A percentile compares a stretch with the other conserved stretches of the same genome.
Evolutionary conservation across 2,113 vertebrate genomes (phyloP).

Genomic region (Mixornis gularis): DNA sequence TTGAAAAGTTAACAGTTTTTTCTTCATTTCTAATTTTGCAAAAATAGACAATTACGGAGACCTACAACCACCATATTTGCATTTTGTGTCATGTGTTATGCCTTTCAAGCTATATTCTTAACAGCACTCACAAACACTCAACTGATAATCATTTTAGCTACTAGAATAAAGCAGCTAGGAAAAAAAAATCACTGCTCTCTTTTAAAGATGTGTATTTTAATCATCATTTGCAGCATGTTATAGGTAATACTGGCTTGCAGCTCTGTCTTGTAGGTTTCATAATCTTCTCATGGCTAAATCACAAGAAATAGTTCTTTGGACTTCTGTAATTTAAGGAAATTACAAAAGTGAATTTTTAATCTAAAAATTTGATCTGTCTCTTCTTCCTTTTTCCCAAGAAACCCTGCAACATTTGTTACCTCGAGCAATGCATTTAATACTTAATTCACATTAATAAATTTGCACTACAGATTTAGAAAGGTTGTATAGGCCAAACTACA

Average conservation of each 20-base stretch:
- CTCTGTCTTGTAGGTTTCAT: not conserved
- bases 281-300: not conserved
- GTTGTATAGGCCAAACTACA: not conserved
- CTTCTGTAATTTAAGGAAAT: not conserved
- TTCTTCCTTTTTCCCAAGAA: not conserved
- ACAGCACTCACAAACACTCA: not conserved
- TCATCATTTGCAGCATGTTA: not conserved
- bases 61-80: not conserved
- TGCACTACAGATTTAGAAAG: not conserved
- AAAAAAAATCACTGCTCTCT: not conserved
- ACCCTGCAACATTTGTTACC: not conserved
- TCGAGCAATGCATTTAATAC: not conserved
- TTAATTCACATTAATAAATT: not conserved
- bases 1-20: not conserved
- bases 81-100: not conserved
- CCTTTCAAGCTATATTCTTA: not conserved
- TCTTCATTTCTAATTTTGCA: not conserved
- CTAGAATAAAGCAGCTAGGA: not conserved
- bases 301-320: not conserved
- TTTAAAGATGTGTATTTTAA: not conserved
- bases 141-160: not conserved
- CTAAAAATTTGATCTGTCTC: not conserved
- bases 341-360: not conserved
- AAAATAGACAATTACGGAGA: not conserved
- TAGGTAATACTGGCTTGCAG: not conserved